Evolutionary conservation across 1,140 invertebrate genomes (phyloP).

Genomic region (Eriocheir sinensis): DNA sequence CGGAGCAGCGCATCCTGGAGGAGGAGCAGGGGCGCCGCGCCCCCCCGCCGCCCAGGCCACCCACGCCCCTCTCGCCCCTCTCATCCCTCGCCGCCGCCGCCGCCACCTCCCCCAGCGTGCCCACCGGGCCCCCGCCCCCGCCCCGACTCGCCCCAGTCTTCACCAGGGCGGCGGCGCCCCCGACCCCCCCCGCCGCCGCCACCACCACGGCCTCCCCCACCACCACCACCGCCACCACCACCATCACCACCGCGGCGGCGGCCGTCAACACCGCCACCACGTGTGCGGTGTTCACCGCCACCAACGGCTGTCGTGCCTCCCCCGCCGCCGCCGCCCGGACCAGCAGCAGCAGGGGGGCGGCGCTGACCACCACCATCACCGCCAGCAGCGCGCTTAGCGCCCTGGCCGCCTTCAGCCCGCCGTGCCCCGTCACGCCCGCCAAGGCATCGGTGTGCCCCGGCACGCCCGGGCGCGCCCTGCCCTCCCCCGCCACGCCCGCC

Average conservation of each 20-base stretch:
- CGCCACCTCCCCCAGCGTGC: conserved; percentile 70
- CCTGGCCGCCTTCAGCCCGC: too few species aligned
- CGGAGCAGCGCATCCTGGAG: conserved; percentile 73
- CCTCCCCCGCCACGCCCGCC: background rate
- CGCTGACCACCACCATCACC: too few species aligned
- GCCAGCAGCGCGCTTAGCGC: too few species aligned
- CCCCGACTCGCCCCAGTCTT: background rate
- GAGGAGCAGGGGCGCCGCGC: conserved; percentile 57
- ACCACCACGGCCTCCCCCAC: conserved; percentile 8
- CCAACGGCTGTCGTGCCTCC: too few species aligned
- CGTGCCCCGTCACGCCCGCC: conserved; percentile 55
- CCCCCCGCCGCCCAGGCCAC: conserved; percentile 53
- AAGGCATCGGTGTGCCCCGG: conserved; percentile 59
- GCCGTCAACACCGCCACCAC: too few species aligned
- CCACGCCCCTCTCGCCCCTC: conserved; percentile 58
- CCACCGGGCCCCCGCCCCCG: conserved; percentile 33
- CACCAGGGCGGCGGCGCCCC: too few species aligned
- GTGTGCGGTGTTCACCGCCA: too few species aligned
- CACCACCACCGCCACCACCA: background rate
- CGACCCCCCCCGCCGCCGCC: background rate
- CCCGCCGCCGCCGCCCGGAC: conserved; percentile 62
- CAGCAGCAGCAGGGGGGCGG: conserved; percentile 51
- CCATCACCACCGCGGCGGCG: background rate
- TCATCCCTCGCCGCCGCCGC: conserved; percentile 70
- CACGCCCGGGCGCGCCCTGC: conserved; percentile 40